phyloP scores from a whole-genome alignment of 2,888 invertebrate genomes.

The Galerucella nymphaeae region DNA sequence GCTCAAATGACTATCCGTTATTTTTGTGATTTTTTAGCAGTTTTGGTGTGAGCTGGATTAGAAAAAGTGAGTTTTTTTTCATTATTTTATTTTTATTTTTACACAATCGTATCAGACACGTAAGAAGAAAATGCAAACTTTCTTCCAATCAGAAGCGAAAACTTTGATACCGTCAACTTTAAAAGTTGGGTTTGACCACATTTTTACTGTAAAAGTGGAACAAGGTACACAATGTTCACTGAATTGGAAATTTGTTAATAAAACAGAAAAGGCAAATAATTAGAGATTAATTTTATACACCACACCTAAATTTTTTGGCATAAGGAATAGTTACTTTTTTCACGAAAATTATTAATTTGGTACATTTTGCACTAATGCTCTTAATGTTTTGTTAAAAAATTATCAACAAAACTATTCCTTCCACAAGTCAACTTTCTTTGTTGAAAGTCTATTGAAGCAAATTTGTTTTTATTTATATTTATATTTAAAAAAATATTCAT shows the following conservation, averaged over 20 bases:
- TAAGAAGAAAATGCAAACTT: neutral
- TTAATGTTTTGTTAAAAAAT: no score
- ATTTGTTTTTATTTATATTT: no score
- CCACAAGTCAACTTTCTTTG: no score
- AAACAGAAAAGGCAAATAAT: neutral
- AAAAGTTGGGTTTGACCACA: neutral
- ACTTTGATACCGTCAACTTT: neutral
- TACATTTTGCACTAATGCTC: no score
- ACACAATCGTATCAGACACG: neutral
- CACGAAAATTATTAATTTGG: neutral
- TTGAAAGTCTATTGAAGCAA: no score
- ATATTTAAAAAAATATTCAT: no score
- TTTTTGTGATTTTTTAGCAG: slow-evolving; percentile 33
- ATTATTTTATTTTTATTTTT: no score
- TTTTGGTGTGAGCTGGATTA: slow-evolving; percentile 17
- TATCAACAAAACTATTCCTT: no score
- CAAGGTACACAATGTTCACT: neutral
- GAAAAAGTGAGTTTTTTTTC: neutral
- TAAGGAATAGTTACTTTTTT: neutral
- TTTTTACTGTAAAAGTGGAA: neutral
- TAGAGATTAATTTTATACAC: slow-evolving; percentile 4
- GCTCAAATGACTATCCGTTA: slow-evolving; percentile 40
- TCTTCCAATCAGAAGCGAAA: neutral
- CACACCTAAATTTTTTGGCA: neutral
- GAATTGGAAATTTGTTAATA: neutral